Conservation (phyloP, 2,797 vertebrate species). For the Chrosomus eos region DNA sequence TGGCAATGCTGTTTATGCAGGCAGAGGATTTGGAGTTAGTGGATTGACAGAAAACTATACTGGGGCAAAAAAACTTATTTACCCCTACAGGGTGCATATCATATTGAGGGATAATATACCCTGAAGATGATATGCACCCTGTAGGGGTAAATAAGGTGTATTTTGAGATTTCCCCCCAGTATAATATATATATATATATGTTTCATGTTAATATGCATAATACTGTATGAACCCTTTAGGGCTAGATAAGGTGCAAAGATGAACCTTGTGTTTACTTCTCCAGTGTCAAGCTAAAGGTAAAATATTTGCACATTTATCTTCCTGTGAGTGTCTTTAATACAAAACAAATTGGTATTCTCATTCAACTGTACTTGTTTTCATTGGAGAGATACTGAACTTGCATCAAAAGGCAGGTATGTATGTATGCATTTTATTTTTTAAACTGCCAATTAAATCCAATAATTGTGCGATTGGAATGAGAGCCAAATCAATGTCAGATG, state of each 20-base stretch:
- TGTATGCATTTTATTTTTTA: neutral
- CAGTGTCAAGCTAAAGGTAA: neutral
- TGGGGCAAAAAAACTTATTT: neutral
- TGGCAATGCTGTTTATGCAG: neutral
- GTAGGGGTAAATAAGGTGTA: neutral
- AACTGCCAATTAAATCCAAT: neutral
- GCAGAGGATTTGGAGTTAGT: neutral
- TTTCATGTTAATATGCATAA: neutral
- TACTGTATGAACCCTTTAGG: neutral
- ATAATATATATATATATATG: too few species aligned
- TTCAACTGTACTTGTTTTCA: neutral
- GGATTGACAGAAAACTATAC: neutral
- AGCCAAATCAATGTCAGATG: conserved; percentile 2
- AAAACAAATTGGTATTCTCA: neutral
- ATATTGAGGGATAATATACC: neutral
- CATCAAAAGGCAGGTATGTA: neutral
- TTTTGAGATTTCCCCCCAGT: neutral
- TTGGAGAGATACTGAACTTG: neutral
- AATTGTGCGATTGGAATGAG: neutral
- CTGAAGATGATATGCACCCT: neutral
- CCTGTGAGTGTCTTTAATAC: neutral
- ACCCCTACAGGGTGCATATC: neutral
- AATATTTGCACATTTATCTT: neutral
- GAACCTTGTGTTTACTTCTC: neutral
- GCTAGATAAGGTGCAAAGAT: neutral